phyloP scores from a whole-genome alignment of 2,888 invertebrate genomes.

The Abscondita cerata region DNA sequence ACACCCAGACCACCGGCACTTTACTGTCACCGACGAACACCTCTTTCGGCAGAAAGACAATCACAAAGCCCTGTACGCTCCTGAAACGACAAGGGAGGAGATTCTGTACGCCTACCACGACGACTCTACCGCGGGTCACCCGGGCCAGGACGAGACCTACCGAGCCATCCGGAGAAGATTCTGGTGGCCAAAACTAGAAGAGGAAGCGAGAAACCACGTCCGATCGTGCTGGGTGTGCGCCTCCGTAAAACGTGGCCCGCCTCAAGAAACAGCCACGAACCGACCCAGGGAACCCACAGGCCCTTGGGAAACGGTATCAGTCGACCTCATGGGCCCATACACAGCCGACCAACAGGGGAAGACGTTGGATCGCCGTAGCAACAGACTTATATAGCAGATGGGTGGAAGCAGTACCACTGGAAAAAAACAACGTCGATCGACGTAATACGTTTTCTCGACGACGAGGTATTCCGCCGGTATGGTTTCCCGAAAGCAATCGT shows the following conservation, averaged over 20 bases:
- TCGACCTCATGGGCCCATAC: constrained; percentile 4
- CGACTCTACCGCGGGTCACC: too few species aligned
- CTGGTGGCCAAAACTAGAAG: too few species aligned
- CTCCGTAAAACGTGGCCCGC: background rate
- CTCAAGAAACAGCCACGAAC: background rate
- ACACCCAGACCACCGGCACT: too few species aligned
- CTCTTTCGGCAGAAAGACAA: too few species aligned
- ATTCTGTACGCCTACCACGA: too few species aligned
- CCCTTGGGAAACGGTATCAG: constrained; percentile 4
- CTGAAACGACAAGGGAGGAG: too few species aligned
- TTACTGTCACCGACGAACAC: too few species aligned
- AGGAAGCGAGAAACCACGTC: too few species aligned
- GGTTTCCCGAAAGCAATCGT: constrained; percentile 26
- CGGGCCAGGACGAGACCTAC: too few species aligned
- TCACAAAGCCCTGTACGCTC: too few species aligned
- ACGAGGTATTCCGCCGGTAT: constrained; percentile 25
- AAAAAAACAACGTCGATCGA: background rate
- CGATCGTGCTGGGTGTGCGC: background rate
- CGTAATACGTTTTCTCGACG: constrained; percentile 20
- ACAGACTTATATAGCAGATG: constrained; percentile 23
- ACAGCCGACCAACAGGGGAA: constrained; percentile 2
- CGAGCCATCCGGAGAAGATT: too few species aligned
- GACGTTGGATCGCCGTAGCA: constrained; percentile 33
- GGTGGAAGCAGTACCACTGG: background rate
- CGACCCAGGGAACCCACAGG: background rate